Percentiles rank a stretch among this genome's conserved stretches.
phyloP scores from a whole-genome alignment of 2,113 vertebrate species.

The Chaenogobius annularis region DNA sequence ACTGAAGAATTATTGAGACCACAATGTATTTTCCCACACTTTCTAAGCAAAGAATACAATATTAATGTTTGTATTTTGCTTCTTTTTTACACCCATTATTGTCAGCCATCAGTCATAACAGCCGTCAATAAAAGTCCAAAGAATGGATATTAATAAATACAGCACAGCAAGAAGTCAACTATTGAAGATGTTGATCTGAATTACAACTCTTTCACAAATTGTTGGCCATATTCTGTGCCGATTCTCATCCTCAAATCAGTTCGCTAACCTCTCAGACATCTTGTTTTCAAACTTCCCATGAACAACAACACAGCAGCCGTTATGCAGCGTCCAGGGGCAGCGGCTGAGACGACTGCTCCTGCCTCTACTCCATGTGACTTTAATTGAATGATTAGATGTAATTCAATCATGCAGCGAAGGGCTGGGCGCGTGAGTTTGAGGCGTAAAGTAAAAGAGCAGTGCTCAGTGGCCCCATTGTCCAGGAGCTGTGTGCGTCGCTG shows the following conservation, averaged over 20 bases:
- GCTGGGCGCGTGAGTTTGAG: slow-evolving; percentile 72
- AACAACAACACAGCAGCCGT: slow-evolving; percentile 64
- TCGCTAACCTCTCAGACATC: slow-evolving; percentile 54
- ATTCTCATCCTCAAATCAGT: slow-evolving; percentile 29
- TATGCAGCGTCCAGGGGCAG: slow-evolving; percentile 52
- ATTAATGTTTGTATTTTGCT: not conserved
- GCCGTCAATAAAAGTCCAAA: not conserved
- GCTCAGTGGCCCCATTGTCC: slow-evolving; percentile 74
- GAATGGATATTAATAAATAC: not conserved
- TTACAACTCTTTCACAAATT: slow-evolving; percentile 38
- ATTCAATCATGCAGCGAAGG: slow-evolving; percentile 79
- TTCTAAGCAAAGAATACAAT: not conserved
- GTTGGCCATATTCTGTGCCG: not conserved
- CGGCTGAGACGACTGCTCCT: slow-evolving; percentile 50
- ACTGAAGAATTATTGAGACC: not conserved
- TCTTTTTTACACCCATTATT: not conserved
- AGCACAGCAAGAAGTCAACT: not conserved
- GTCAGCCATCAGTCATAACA: not conserved
- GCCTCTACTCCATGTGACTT: slow-evolving; percentile 76
- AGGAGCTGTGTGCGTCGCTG: slow-evolving; percentile 46
- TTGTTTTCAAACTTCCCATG: slow-evolving; percentile 70
- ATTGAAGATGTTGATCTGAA: too few relatives aligned
- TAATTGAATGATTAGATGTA: slow-evolving; percentile 80
- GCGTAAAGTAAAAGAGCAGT: slow-evolving; percentile 73
- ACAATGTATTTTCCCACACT: not conserved